These are phyloP conservation scores for Apodemia zela DNA, from an alignment of 2,888 invertebrate genomes.

Conservation along the genomic window DNA sequence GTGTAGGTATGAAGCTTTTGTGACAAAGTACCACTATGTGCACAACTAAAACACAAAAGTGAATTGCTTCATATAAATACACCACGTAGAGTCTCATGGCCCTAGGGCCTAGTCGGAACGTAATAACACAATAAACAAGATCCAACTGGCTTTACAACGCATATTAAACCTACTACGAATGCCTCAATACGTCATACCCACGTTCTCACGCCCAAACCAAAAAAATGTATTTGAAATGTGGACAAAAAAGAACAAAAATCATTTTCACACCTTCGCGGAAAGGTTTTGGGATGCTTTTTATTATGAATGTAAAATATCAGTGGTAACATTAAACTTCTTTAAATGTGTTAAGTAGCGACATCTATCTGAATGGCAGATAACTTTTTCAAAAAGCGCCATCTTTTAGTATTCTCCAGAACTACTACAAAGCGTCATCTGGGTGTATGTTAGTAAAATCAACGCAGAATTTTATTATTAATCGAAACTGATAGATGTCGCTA, in stretches of 20 bases:
- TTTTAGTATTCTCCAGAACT: neutral
- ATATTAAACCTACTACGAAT: slow-evolving; percentile 35
- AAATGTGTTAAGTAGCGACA: slow-evolving; percentile 42
- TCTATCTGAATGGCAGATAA: slow-evolving; percentile 37
- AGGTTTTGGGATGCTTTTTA: slow-evolving; percentile 62
- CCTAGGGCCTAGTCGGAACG: slow-evolving; percentile 32
- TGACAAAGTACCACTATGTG: slow-evolving; percentile 6
- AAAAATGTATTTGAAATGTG: slow-evolving; percentile 41
- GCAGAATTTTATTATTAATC: neutral
- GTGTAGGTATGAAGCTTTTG: neutral
- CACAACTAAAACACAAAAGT: slow-evolving; percentile 12
- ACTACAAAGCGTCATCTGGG: slow-evolving; percentile 26
- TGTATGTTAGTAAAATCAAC: neutral
- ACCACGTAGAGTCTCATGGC: slow-evolving; percentile 31
- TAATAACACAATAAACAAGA: slow-evolving; percentile 26
- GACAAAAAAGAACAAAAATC: slow-evolving; percentile 58
- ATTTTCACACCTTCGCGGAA: slow-evolving; percentile 78
- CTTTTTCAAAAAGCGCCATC: neutral
- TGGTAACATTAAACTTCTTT: slow-evolving; percentile 60
- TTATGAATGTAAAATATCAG: slow-evolving; percentile 72
- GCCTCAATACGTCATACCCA: slow-evolving; percentile 19
- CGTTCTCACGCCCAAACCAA: slow-evolving; percentile 66
- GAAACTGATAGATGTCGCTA: slow-evolving; percentile 8
- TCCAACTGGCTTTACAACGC: slow-evolving; percentile 39
- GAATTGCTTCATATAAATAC: slow-evolving; percentile 25